Evolutionary conservation across 1,140 invertebrate species (phyloP).

Genomic region (Potamilus streckersoni): DNA sequence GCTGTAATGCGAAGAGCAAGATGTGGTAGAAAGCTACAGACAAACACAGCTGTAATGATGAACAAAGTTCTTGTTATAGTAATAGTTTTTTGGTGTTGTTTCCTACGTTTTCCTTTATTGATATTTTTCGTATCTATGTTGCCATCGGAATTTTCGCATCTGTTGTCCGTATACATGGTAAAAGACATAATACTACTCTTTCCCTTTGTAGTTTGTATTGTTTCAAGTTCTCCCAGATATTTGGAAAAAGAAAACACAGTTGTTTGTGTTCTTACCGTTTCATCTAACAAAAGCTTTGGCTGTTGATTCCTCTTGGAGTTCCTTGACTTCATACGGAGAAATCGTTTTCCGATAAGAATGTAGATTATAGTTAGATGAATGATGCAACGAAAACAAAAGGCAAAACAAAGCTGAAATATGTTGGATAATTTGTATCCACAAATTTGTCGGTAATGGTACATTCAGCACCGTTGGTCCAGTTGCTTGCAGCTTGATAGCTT

Average conservation of each 20-base stretch:
- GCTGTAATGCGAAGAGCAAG: conserved; percentile 15
- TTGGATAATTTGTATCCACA: background rate
- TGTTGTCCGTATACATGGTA: background rate
- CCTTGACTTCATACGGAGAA: conserved; percentile 12
- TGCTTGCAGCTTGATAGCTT: conserved; percentile 5
- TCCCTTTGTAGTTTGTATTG: conserved; percentile 2
- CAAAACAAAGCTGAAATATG: conserved; percentile 8
- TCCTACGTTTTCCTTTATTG: background rate
- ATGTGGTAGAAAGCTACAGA: conserved; percentile 15
- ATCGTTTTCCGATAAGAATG: conserved; percentile 8
- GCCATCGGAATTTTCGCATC: background rate
- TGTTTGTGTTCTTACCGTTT: background rate
- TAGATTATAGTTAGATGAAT: conserved; percentile 13
- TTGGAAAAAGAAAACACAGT: background rate
- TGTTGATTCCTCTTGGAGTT: conserved; percentile 2
- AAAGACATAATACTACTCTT: background rate
- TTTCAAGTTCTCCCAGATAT: background rate
- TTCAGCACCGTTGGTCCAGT: conserved; percentile 11
- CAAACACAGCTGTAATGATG: conserved; percentile 18
- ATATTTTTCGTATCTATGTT: background rate
- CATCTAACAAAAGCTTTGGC: conserved; percentile 3
- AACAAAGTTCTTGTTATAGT: conserved; percentile 19
- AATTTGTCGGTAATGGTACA: conserved; percentile 8
- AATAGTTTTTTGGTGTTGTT: conserved; percentile 1
- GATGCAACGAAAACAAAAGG: conserved; percentile 1